These are phyloP conservation scores for Brachyhypopomus occidentalis DNA, from an alignment of 2,113 vertebrate species.

Conservation along the genomic window DNA sequence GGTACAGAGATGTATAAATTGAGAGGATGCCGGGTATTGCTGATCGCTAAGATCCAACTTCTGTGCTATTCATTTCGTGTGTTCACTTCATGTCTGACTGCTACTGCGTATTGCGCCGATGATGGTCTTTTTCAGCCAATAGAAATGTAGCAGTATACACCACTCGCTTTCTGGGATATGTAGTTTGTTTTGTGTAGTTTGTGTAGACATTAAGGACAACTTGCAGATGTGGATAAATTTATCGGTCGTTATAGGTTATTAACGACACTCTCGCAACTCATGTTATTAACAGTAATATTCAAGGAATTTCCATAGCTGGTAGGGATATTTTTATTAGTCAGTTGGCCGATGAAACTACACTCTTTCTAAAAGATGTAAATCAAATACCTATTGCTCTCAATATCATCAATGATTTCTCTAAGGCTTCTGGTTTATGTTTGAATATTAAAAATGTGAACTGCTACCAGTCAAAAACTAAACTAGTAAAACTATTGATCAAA, in stretches of 20 bases:
- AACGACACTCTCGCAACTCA: too few species aligned
- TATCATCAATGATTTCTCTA: too few species aligned
- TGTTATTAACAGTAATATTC: too few species aligned
- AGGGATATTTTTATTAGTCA: too few species aligned
- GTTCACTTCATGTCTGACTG: conserved; percentile 64
- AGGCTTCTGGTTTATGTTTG: too few species aligned
- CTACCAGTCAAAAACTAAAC: too few species aligned
- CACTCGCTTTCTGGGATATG: conserved; percentile 64
- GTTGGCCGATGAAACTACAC: too few species aligned
- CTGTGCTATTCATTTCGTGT: conserved; percentile 53
- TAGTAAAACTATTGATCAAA: too few species aligned
- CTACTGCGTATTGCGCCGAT: conserved; percentile 50
- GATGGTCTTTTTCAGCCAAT: conserved; percentile 64
- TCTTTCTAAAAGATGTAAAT: too few species aligned
- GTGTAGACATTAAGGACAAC: neutral
- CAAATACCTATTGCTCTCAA: too few species aligned
- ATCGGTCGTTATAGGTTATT: neutral
- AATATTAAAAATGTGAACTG: too few species aligned
- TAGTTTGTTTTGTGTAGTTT: conserved; percentile 22
- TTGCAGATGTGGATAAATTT: neutral
- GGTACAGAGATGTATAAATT: conserved; percentile 29
- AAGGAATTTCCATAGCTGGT: too few species aligned
- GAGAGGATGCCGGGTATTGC: neutral
- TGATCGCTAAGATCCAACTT: neutral
- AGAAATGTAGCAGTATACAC: conserved; percentile 42